Conservation (phyloP, 2,113 vertebrate genomes). For the Pygathrix nemaeus region DNA sequence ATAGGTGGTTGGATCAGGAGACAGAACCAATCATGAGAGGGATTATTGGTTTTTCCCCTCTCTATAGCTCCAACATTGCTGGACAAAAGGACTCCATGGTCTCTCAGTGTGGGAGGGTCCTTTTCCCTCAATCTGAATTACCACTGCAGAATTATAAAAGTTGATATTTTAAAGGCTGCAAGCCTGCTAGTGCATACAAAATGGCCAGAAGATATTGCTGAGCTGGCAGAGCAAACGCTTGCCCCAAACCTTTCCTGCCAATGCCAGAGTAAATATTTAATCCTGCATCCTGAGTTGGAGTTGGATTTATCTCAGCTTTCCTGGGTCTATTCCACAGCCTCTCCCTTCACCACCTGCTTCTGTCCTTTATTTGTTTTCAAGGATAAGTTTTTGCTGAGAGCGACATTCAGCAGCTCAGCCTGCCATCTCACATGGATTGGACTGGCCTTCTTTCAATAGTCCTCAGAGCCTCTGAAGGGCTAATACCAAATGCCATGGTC, state of each 20-base stretch:
- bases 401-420: background rate
- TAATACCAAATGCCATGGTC: background rate
- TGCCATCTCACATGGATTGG: background rate
- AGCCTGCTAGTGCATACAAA: background rate
- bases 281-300: background rate
- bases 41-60: background rate
- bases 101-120: background rate
- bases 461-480: background rate
- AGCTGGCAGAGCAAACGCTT: background rate
- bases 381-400: conserved; percentile 3
- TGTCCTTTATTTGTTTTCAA: conserved; percentile 53
- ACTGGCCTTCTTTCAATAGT: background rate
- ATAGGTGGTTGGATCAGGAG: background rate
- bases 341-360: background rate
- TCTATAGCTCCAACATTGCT: background rate
- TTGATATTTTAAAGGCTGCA: background rate
- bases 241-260: background rate
- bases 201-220: background rate
- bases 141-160: background rate
- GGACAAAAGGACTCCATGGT: background rate
- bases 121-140: background rate
- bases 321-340: background rate
- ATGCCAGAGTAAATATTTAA: background rate
- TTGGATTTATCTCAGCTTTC: background rate
- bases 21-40: too few species aligned